These are phyloP conservation scores for Octodonta nipae DNA, from an alignment of 2,888 invertebrate species.

Conservation along the genomic window DNA sequence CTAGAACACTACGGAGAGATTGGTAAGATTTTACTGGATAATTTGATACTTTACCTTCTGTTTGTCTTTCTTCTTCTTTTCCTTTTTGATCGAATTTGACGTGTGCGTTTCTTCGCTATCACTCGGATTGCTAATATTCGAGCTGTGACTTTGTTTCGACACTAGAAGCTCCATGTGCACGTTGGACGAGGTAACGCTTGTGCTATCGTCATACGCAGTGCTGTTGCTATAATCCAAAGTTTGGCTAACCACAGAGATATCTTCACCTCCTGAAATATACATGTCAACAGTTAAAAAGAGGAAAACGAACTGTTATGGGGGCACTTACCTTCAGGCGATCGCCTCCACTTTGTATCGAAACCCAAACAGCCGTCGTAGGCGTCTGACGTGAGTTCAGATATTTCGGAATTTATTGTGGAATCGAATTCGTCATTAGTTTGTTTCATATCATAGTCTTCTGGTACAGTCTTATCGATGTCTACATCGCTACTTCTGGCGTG, in stretches of 20 bases:
- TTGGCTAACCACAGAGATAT: constrained; percentile 35
- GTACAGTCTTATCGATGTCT: constrained; percentile 23
- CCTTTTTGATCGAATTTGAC: constrained; percentile 26
- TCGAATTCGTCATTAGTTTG: constrained; percentile 36
- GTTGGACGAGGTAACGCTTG: constrained; percentile 42
- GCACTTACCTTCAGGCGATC: constrained; percentile 58
- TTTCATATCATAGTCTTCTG: constrained; percentile 34
- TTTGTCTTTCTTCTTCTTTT: constrained; percentile 30
- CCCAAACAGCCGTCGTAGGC: constrained; percentile 51
- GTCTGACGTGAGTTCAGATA: constrained; percentile 36
- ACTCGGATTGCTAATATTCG: constrained; percentile 27
- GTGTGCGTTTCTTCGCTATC: constrained; percentile 33
- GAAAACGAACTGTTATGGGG: not conserved
- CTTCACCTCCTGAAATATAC: constrained; percentile 32
- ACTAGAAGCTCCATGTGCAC: constrained; percentile 41
- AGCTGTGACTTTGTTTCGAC: constrained; percentile 43
- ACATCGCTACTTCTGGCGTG: constrained; percentile 21
- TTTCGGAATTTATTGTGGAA: constrained; percentile 36
- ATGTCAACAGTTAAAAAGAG: not conserved
- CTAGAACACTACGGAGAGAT: too few species aligned
- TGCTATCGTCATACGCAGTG: constrained; percentile 39
- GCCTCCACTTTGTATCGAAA: constrained; percentile 53
- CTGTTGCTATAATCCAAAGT: constrained; percentile 40
- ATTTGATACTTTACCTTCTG: constrained; percentile 39
- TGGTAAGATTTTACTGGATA: too few species aligned